phyloP scores from a whole-genome alignment of 2,113 vertebrate genomes.

The Protobothrops mucrosquamatus region DNA sequence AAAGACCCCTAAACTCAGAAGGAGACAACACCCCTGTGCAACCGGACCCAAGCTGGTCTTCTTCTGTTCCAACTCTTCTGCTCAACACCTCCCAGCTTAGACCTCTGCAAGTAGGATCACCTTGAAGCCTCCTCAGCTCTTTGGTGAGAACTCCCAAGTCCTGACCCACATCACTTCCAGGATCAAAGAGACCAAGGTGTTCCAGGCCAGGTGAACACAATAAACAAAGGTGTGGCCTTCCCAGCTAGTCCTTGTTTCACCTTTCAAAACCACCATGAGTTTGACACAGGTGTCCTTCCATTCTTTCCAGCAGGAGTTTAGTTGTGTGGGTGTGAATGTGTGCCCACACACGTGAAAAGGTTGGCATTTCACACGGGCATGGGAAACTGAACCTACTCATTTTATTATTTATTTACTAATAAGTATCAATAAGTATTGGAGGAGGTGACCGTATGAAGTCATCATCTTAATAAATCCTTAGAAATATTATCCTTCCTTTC shows the following conservation, averaged over 20 bases:
- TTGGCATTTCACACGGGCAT: background rate
- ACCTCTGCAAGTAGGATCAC: background rate
- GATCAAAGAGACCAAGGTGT: background rate
- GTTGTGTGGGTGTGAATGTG: background rate
- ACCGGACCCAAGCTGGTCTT: background rate
- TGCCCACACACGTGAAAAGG: background rate
- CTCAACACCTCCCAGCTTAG: background rate
- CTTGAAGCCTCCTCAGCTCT: background rate
- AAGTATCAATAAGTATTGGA: background rate
- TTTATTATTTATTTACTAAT: background rate
- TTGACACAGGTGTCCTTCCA: background rate
- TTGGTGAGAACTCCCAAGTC: background rate
- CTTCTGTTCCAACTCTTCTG: too few species aligned
- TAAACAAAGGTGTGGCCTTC: background rate
- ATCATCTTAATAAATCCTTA: background rate
- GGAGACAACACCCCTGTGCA: background rate
- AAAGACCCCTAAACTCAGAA: background rate
- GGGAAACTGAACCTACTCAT: background rate
- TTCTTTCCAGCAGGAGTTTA: background rate
- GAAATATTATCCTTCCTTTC: background rate
- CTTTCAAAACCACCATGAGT: background rate
- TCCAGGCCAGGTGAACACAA: background rate
- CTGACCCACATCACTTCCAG: background rate
- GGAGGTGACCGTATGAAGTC: background rate
- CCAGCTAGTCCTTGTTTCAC: background rate